These are phyloP conservation scores for Cynoglossus semilaevis DNA, from an alignment of 2,113 vertebrate genomes.

Conservation along the genomic window DNA sequence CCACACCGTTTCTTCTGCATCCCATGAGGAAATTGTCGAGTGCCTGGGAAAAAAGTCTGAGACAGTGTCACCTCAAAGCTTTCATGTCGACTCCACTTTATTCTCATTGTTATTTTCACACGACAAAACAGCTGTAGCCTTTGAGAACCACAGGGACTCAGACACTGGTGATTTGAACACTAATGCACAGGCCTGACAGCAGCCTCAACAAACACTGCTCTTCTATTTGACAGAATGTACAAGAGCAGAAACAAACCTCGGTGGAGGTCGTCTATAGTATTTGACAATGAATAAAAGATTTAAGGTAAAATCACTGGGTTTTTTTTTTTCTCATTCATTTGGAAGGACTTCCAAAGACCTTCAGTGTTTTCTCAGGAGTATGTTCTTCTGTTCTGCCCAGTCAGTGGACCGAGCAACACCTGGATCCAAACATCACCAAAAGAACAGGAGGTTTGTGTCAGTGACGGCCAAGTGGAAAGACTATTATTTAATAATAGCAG, in stretches of 20 bases:
- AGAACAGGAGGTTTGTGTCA: too few species aligned
- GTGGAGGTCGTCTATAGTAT: too few species aligned
- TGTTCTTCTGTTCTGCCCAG: too few species aligned
- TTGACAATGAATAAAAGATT: too few species aligned
- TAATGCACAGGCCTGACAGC: background rate
- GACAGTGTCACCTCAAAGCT: constrained; percentile 45
- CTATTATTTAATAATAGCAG: too few species aligned
- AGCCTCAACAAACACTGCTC: background rate
- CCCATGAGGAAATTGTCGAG: constrained; percentile 83
- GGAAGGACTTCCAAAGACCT: too few species aligned
- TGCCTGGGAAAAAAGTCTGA: constrained; percentile 84
- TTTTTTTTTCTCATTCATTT: too few species aligned
- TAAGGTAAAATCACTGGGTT: too few species aligned
- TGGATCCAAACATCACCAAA: too few species aligned
- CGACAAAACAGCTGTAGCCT: constrained; percentile 34
- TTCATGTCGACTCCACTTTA: constrained; percentile 53
- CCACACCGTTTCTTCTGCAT: constrained; percentile 76
- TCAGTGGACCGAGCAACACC: too few species aligned
- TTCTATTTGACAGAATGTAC: constrained; percentile 3
- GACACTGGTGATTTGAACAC: constrained; percentile 31
- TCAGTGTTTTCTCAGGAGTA: too few species aligned
- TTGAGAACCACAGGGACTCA: constrained; percentile 8
- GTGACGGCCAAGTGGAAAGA: too few species aligned
- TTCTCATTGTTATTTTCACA: constrained; percentile 62
- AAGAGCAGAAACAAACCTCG: constrained; percentile 1